phyloP scores from a whole-genome alignment of 1,140 invertebrate species.

The Drosophila auraria region DNA sequence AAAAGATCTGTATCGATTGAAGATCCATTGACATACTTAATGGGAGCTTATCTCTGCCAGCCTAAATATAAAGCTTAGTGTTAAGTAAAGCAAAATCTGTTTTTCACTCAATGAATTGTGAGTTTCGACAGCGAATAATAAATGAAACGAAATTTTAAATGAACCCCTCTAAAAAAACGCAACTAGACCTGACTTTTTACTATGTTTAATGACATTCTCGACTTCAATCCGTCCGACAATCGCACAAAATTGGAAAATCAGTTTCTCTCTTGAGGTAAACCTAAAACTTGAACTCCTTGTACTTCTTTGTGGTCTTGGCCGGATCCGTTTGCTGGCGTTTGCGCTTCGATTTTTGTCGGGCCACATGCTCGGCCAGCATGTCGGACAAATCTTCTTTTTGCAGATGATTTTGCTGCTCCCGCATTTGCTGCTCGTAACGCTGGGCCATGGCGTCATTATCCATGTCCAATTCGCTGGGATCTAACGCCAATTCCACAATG shows the following conservation, averaged over 20 bases:
- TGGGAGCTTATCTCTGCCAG: neutral
- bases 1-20: neutral
- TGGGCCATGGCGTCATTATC: conserved; percentile 98
- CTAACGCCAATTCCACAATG: conserved; percentile 96
- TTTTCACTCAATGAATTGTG: neutral
- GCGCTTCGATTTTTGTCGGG: conserved; percentile 96
- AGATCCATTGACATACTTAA: neutral
- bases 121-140: neutral
- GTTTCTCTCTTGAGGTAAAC: conserved; percentile 14
- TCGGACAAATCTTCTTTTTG: conserved; percentile 98
- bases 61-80: neutral
- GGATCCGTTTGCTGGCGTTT: conserved; percentile 95
- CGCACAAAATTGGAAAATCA: conserved; percentile 45
- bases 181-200: conserved; percentile 12
- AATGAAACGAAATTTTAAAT: neutral
- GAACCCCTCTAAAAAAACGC: neutral
- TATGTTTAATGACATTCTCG: conserved; percentile 63
- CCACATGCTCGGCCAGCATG: conserved; percentile 99
- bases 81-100: neutral
- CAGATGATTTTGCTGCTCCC: conserved; percentile 94
- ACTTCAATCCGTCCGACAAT: conserved; percentile 24
- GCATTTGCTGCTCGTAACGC: conserved; percentile 97
- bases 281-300: conserved; percentile 99
- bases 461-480: conserved; percentile 98
- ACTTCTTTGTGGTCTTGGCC: conserved; percentile 97